phyloP scores from a whole-genome alignment of 1,140 invertebrate genomes.

The Euwallacea similis region DNA sequence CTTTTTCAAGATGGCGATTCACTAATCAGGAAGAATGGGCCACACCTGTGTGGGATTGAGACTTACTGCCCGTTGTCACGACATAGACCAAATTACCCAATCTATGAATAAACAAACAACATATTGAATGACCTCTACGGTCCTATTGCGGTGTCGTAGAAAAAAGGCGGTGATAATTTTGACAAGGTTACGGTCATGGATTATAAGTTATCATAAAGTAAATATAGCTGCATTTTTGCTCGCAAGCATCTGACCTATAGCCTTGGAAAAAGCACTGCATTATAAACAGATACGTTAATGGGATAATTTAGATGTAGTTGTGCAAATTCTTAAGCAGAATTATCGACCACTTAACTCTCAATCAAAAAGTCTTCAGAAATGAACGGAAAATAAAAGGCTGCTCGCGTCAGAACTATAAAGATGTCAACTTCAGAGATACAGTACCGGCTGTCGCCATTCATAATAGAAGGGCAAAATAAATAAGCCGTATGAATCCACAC shows the following conservation, averaged over 20 bases:
- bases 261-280: constrained; percentile 8
- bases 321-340: too few species aligned
- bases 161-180: constrained; percentile 28
- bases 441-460: constrained; percentile 30
- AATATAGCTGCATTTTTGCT: constrained; percentile 21
- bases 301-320: neutral
- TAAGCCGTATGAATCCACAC: constrained; percentile 27
- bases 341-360: too few species aligned
- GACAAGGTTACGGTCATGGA: constrained; percentile 30
- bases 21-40: constrained; percentile 52
- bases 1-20: constrained; percentile 51
- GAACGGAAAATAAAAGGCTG: constrained; percentile 1
- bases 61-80: constrained; percentile 51
- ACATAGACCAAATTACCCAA: constrained; percentile 43
- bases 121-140: constrained; percentile 34
- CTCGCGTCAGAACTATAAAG: constrained; percentile 30
- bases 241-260: constrained; percentile 8
- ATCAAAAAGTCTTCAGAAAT: too few species aligned
- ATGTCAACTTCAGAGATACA: constrained; percentile 29
- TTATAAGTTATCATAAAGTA: constrained; percentile 15
- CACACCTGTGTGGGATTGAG: constrained; percentile 49
- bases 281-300: constrained; percentile 7
- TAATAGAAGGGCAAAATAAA: constrained; percentile 34
- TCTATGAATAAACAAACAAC: constrained; percentile 43
- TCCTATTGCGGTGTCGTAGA: constrained; percentile 21